Evolutionary conservation across 2,888 invertebrate genomes (phyloP).

Genomic region (Hanleya hanleyi): DNA sequence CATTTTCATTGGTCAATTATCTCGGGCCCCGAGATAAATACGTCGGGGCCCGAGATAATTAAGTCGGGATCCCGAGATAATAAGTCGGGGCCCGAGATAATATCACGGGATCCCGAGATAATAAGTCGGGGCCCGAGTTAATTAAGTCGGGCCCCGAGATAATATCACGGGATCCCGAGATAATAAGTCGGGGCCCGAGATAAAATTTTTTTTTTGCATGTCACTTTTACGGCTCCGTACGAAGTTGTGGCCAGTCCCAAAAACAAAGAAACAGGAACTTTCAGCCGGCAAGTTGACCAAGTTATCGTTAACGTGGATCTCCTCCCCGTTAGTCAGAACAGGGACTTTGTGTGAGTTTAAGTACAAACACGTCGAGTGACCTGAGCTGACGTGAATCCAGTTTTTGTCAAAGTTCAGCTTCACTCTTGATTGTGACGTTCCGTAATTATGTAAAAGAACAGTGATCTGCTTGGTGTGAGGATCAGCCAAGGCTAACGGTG

Average conservation of each 20-base stretch:
- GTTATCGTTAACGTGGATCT: neutral
- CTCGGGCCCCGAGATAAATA: no score
- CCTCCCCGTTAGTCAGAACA: neutral
- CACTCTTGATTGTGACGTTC: neutral
- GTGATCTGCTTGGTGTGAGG: neutral
- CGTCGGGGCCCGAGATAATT: no score
- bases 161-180: no score
- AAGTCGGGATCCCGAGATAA: no score
- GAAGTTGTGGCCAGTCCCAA: neutral
- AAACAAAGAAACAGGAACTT: slow-evolving; percentile 8
- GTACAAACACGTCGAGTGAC: neutral
- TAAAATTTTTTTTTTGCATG: no score
- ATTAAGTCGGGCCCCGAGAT: no score
- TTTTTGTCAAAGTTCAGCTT: neutral
- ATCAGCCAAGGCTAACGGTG: slow-evolving; percentile 11
- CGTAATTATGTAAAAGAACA: neutral
- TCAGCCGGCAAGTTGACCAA: neutral
- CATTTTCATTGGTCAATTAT: no score
- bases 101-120: no score
- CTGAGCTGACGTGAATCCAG: neutral
- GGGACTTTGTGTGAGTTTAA: neutral
- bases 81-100: no score
- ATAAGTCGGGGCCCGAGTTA: no score
- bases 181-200: no score
- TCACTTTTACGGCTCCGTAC: no score